Evolutionary conservation across 2,888 invertebrate species (phyloP), one percentile per base, ranked within the genome.

Genomic region (Anoplius nigerrimus): DNA sequence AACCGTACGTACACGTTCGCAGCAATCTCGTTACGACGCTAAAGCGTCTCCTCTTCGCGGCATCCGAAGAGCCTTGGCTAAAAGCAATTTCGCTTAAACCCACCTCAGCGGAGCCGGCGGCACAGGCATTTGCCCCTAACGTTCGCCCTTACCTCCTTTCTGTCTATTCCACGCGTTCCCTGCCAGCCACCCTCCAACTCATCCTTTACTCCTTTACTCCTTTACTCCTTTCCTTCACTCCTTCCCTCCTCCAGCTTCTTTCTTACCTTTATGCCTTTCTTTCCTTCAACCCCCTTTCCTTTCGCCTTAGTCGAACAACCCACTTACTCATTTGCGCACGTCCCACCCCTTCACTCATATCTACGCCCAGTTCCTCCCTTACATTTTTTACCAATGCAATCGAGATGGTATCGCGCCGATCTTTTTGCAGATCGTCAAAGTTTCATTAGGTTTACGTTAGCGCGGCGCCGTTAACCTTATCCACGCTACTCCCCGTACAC

Each of bases 11-110:
- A 46, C 55, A 21, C 42, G 56, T 61, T 24, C 66, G 57, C 53
- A 57, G 75, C 70, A 77, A 77, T 72, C 72, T 77, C 72, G 79
- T 77, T 77, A 77, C 64, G 51, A 48, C 57, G 51, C 72, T 69
- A 65, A 69, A 70, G 72, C 62, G 64, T 61, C 61, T 63, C 61
- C 62, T 69, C 62, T 71, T 66, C 75, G 66, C 54, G 62, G 61
- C 63, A 64, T 60, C 46, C 69, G 68, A 69, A 61, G 48, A 48
- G 48, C 16, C 43, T 55, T 18, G 68, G 62, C 69, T 76, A 59
- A 77, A 78, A 78, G 79, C 77, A 77, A 77, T 77, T 76, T 71
- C 76, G 62, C 53, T 72, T 61, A 71, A 71, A 76, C 43, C 67
- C 48, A 59, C 62, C 52, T 52, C 34, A 21, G 34, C 18, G 52